Evolutionary conservation across 2,113 vertebrate species (phyloP).

Genomic region (Oncorhynchus kisutch): DNA sequence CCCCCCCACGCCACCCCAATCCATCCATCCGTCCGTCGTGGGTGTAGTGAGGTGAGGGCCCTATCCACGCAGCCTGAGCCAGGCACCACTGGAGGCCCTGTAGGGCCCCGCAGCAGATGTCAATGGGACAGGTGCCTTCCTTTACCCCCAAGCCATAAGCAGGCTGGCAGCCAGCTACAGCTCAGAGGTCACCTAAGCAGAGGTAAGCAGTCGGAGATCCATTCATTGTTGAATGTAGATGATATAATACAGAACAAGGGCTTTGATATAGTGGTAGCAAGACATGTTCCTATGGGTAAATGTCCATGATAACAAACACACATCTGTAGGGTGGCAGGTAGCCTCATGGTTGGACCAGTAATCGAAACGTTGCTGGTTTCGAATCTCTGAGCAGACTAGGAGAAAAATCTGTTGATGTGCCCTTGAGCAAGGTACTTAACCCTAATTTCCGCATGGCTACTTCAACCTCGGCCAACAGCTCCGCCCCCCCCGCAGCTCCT

Average conservation of each 20-base stretch:
- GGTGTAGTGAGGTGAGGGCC: constrained; percentile 11
- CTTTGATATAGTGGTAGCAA: too few relatives aligned
- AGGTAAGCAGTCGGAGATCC: not conserved
- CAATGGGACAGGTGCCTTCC: constrained; percentile 55
- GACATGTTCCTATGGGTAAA: too few relatives aligned
- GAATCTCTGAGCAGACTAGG: too few relatives aligned
- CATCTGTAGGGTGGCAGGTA: not conserved
- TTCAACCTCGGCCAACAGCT: too few relatives aligned
- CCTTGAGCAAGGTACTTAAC: too few relatives aligned
- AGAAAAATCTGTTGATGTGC: too few relatives aligned
- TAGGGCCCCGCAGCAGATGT: constrained; percentile 53
- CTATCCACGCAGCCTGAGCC: constrained; percentile 17
- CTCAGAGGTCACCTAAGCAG: constrained; percentile 53
- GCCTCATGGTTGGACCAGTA: too few relatives aligned
- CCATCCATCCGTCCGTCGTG: too few relatives aligned
- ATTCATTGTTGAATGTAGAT: not conserved
- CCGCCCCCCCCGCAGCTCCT: too few relatives aligned
- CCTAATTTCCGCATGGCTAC: too few relatives aligned
- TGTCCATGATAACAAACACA: not conserved
- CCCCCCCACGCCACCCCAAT: rapidly evolving
- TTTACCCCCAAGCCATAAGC: not conserved
- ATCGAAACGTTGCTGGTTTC: too few relatives aligned
- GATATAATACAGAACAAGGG: not conserved
- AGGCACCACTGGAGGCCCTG: not conserved
- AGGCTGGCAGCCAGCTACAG: constrained; percentile 33